Conservation (phyloP, 2,113 vertebrate genomes). For the Thryonomys swinderianus region DNA sequence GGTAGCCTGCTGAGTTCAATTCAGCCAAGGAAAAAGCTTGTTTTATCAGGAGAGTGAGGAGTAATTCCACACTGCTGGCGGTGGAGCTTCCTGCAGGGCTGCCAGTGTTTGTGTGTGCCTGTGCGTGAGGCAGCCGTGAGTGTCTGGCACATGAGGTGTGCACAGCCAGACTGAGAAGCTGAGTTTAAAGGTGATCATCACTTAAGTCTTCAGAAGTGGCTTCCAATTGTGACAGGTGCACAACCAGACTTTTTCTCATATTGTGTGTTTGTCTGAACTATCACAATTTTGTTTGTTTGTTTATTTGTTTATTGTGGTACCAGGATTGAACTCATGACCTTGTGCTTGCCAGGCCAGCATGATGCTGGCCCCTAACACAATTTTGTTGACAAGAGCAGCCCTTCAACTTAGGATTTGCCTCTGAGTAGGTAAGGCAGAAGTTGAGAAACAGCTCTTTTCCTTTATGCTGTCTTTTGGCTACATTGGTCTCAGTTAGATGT, state of each 20-base stretch:
- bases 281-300: constrained; percentile 54
- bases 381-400: constrained; percentile 2
- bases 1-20: neutral
- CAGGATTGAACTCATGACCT: too few relatives aligned
- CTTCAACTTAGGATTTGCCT: neutral
- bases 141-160: neutral
- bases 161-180: neutral
- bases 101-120: neutral
- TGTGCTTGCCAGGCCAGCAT: too few relatives aligned
- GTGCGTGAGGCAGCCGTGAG: neutral
- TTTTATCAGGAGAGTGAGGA: constrained; percentile 12
- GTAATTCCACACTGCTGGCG: neutral
- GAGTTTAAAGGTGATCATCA: neutral
- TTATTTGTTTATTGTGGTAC: too few relatives aligned
- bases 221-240: neutral
- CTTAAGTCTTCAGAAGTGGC: neutral
- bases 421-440: neutral
- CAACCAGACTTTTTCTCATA: neutral
- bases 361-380: neutral
- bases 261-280: constrained; percentile 14
- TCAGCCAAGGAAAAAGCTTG: neutral
- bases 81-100: neutral
- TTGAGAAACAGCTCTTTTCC: constrained; percentile 14
- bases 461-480: neutral
- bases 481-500: constrained; percentile 27